Evolutionary conservation across 2,888 invertebrate species (phyloP).

Genomic region (Sepiola atlantica): DNA sequence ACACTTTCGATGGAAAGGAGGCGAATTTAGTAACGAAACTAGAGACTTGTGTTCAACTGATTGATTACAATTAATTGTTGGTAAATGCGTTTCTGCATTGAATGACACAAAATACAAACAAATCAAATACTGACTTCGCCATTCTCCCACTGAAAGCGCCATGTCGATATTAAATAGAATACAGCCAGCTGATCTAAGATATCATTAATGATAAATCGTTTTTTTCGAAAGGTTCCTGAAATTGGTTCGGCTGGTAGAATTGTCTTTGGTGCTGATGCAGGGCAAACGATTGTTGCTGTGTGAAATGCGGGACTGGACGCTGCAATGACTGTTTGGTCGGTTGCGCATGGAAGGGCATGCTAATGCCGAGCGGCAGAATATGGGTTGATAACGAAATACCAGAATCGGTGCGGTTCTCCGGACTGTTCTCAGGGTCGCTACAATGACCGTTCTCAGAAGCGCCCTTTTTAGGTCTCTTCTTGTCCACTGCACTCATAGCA

Average conservation of each 20-base stretch:
- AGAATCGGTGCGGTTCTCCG: not conserved
- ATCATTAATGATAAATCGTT: not conserved
- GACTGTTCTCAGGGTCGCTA: conserved; percentile 42
- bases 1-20: too few species aligned
- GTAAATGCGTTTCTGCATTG: too few species aligned
- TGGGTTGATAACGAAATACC: not conserved
- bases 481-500: not conserved
- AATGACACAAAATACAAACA: too few species aligned
- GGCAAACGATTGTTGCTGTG: not conserved
- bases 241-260: not conserved
- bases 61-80: too few species aligned
- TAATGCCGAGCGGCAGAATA: not conserved
- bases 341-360: not conserved
- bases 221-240: conserved; percentile 6
- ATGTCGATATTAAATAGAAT: not conserved
- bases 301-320: not conserved
- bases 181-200: not conserved
- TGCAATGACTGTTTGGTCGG: not conserved
- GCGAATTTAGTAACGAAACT: too few species aligned
- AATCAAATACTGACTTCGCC: too few species aligned
- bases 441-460: not conserved
- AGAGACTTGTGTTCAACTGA: too few species aligned
- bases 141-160: too few species aligned
- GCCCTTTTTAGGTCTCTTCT: not conserved
- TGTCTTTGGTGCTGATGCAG: conserved; percentile 2